phyloP scores from a whole-genome alignment of 2,113 vertebrate genomes.

The Tachysurus vachellii region DNA sequence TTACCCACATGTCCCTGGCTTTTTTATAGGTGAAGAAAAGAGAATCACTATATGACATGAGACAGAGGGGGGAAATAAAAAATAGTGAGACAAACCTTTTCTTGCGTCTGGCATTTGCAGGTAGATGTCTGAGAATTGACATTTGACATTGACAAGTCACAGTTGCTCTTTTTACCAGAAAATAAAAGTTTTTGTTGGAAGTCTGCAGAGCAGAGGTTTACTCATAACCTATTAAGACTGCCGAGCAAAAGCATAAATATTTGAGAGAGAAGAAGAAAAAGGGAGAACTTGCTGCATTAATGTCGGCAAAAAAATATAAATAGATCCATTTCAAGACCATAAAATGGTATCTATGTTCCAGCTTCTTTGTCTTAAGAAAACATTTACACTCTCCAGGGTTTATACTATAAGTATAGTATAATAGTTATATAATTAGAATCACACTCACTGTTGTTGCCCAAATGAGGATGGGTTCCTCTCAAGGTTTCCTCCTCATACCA shows the following conservation, averaged over 20 bases:
- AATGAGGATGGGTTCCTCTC: no score
- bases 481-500: no score
- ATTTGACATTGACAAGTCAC: conserved; percentile 76
- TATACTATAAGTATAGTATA: no score
- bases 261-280: background rate
- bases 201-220: conserved; percentile 56
- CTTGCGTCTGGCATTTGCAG: conserved; percentile 64
- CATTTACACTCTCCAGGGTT: no score
- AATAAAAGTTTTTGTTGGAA: conserved; percentile 41
- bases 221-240: conserved; percentile 28
- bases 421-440: no score
- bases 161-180: conserved; percentile 61
- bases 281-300: conserved; percentile 1
- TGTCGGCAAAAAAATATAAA: background rate
- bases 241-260: conserved; percentile 53
- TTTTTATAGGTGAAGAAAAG: conserved; percentile 27
- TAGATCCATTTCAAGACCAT: conserved; percentile 19
- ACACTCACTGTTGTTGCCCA: no score
- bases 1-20: conserved; percentile 1
- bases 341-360: no score
- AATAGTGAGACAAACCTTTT: conserved; percentile 14
- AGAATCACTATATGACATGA: conserved; percentile 14
- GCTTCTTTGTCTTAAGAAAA: no score
- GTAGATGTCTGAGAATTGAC: conserved; percentile 68
- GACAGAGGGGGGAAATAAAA: background rate